A percentile compares a stretch with the other conserved stretches of the same genome.
Evolutionary conservation across 2,888 invertebrate genomes (phyloP).

Genomic region (Tortrix viridana): DNA sequence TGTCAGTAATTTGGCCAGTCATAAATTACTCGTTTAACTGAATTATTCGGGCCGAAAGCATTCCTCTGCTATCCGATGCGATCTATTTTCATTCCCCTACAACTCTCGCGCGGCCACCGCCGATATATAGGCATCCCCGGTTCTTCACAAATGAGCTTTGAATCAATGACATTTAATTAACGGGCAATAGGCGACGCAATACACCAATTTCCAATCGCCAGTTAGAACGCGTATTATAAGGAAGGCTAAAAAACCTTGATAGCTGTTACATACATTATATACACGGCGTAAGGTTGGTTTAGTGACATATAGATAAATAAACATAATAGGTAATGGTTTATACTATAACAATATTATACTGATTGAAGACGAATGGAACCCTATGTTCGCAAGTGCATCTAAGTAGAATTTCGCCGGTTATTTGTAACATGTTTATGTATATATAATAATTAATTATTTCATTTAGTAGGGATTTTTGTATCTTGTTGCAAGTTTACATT

Average conservation of each 20-base stretch:
- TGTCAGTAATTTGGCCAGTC: slow-evolving; percentile 79
- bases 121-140: slow-evolving; percentile 64
- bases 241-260: too few species aligned
- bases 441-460: too few species aligned
- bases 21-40: slow-evolving; percentile 84
- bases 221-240: too few species aligned
- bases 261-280: too few species aligned
- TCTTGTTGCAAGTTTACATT: slow-evolving; percentile 14
- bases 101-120: slow-evolving; percentile 60
- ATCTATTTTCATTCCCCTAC: slow-evolving; percentile 64
- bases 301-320: too few species aligned
- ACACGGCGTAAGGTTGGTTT: too few species aligned
- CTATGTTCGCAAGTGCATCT: too few species aligned
- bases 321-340: too few species aligned
- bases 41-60: slow-evolving; percentile 81
- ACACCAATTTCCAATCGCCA: neutral
- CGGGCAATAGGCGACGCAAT: slow-evolving; percentile 45
- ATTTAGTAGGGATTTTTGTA: neutral
- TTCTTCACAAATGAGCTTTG: slow-evolving; percentile 71
- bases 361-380: too few species aligned
- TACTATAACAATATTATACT: too few species aligned
- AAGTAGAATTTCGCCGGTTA: too few species aligned
- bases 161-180: slow-evolving; percentile 72
- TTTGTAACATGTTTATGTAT: too few species aligned
- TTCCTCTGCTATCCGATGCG: slow-evolving; percentile 70